Evolutionary conservation across 2,113 vertebrate species (phyloP), one percentile per base, ranked within the genome.

Genomic region (Stigmatopora nigra): DNA sequence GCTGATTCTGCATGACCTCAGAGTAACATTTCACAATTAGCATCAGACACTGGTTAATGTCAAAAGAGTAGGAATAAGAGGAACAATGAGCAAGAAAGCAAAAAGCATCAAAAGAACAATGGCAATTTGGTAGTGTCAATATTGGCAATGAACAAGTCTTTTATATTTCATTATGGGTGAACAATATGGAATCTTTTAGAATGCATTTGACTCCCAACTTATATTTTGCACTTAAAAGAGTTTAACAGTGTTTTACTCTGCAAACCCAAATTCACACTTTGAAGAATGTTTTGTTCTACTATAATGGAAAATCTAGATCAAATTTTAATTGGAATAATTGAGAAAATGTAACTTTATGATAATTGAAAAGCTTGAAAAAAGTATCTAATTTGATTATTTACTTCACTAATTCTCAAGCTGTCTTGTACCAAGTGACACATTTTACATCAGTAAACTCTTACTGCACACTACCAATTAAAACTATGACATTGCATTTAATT

Each of bases 11-110:
- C 48, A 19, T 4, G 16, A 19, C 31, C 12, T 53, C 12, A 31
- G 10, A 57, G 14, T 48, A 12, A 67, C 19, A 62, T 58, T 58
- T 52, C 31, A 15, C 20, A 25, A 65, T 57, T 56, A 11, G 52
- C 65, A 60, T 7, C 1, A 69, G 35, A 63, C 15, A 5, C 4
- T 17, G 8, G 22, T 49, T 69, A 22, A 52, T 38, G 51, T 51
- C 19, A 47, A 31, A 58, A 51, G 19, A 52, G 63, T 63, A 47
- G 53, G 47, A 13, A 3, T 14, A 2, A 19, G 12, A 47, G 53
- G 35, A 47, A 15, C 53, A 65, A 62, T 45, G 55, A 67, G 35
- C 35, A 12, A 48, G 46, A 5, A 36, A 57, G 48, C 9, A 44
- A 12, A 31, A 13, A 62, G 31, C 51, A 51, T 19, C 64, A 4